Percentiles rank a stretch among this genome's conserved stretches.
Evolutionary conservation across 1,140 invertebrate genomes (phyloP).

Genomic region (Sesamia nonagrioides): DNA sequence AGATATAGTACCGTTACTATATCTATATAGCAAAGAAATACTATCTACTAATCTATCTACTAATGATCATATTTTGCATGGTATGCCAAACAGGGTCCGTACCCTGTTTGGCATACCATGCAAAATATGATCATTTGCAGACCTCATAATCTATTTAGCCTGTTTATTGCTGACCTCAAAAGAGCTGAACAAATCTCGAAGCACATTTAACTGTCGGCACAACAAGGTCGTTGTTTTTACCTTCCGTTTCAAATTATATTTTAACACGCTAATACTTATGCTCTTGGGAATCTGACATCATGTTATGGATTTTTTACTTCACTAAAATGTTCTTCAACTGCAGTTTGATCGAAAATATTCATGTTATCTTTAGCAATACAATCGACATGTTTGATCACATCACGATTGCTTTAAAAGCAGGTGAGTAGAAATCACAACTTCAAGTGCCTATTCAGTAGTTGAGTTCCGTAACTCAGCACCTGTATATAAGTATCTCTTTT

Average conservation of each 20-base stretch:
- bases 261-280: conserved; percentile 31
- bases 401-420: not conserved
- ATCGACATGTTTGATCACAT: conserved; percentile 31
- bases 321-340: not conserved
- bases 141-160: conserved; percentile 14
- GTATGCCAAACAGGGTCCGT: not conserved
- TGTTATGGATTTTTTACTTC: conserved; percentile 7
- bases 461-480: conserved; percentile 43
- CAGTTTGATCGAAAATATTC: conserved; percentile 9
- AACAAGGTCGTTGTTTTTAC: conserved; percentile 55
- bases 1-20: too few species aligned
- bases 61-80: conserved; percentile 7
- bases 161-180: conserved; percentile 54
- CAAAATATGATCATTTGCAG: conserved; percentile 3
- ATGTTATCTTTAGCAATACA: conserved; percentile 8
- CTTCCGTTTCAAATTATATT: conserved; percentile 56
- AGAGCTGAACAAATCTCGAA: conserved; percentile 35
- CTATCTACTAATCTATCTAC: too few species aligned
- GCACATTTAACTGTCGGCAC: conserved; percentile 47
- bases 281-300: conserved; percentile 38
- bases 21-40: too few species aligned
- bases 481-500: conserved; percentile 35
- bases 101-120: conserved; percentile 4
- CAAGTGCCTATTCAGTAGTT: conserved; percentile 27
- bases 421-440: conserved; percentile 29